A percentile compares a stretch with the other conserved stretches of the same genome.
Evolutionary conservation across 2,113 vertebrate genomes (phyloP).

Genomic region (Urocynchramus pylzowi): DNA sequence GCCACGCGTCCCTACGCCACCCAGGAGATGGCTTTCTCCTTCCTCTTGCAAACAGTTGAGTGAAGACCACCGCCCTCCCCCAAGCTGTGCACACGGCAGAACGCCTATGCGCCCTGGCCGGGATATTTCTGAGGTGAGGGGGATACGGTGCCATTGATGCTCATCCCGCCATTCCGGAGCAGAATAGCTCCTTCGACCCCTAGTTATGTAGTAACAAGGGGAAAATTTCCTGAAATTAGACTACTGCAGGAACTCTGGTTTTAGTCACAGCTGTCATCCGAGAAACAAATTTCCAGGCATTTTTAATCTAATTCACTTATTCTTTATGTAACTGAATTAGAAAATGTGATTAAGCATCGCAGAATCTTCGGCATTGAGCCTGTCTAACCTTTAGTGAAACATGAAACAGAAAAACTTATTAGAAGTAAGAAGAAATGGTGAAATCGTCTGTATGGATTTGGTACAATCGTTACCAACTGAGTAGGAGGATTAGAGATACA

Average conservation of each 20-base stretch:
- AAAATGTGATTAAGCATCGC: constrained; percentile 72
- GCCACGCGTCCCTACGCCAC: background rate
- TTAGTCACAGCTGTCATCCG: constrained; percentile 78
- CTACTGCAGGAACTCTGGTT: constrained; percentile 79
- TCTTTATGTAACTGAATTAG: constrained; percentile 79
- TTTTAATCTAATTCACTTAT: constrained; percentile 79
- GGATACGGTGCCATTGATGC: background rate
- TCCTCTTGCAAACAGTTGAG: background rate
- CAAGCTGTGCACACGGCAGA: background rate
- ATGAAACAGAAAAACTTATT: constrained; percentile 38
- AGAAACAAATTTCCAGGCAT: constrained; percentile 82
- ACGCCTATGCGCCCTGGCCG: background rate
- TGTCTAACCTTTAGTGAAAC: constrained; percentile 44
- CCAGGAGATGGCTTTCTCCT: background rate
- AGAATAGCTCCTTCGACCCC: constrained; percentile 45
- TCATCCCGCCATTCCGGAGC: constrained; percentile 32
- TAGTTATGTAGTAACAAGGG: constrained; percentile 68
- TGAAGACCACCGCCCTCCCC: background rate
- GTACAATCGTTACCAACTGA: background rate
- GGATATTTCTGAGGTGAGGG: background rate
- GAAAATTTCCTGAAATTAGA: constrained; percentile 82
- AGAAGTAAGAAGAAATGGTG: constrained; percentile 12
- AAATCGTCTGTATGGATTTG: background rate
- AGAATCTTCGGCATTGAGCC: constrained; percentile 58
- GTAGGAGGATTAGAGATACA: background rate